Base-by-base conservation (phyloP, 1,140 invertebrate genomes). In the Zaprionus camerounensis region DNA sequence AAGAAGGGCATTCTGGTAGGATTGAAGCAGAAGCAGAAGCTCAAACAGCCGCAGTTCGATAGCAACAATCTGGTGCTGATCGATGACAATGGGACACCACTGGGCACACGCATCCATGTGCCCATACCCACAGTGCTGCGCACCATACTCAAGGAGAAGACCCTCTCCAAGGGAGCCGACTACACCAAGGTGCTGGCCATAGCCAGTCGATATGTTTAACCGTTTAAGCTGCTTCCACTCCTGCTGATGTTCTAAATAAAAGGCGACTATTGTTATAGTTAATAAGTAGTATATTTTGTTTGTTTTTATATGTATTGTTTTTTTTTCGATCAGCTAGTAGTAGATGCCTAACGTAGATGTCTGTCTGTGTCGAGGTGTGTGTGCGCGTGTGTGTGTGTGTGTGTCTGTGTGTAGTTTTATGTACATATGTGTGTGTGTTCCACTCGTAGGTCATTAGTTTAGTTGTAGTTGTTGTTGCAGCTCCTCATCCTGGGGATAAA, bases 31-130 rank as follows among this genome's bases (percentile, higher is more conserved):
- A 95, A 95, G 65, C 97, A 99, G 91, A 94, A 95, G 66, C 92
- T 96, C 5, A 96, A 97, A 92, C 94, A 98, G 36, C 99, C 99
- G 0, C 97, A 96, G 88, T 99, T 98, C 93, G 99, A 99, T 93
- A 98, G 96, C 76, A 99, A 99, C 91, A 99, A 99, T 93, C 92
- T 99, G 70, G 98, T 99, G 1, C 93, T 99, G 0, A 97, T 99
- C 63, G 98, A 99, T 91, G 98, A 99, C 82, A 97, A 96, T 93
- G 98, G 98, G 78, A 96, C 95, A 24, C 98, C 99, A 1, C 93
- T 99, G 12, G 99, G 99, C 26, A 99, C 97, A 4, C 95, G 99
- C 74, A 98, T 99, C 77, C 96, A 97, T 86, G 98, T 98, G 13
- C 99, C 99, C 1, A 97, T 99, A 78, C 99, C 99, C 6, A 96